Base-by-base conservation (phyloP, 2,797 vertebrate genomes). In the Triplophysa yarkandensis region DNA sequence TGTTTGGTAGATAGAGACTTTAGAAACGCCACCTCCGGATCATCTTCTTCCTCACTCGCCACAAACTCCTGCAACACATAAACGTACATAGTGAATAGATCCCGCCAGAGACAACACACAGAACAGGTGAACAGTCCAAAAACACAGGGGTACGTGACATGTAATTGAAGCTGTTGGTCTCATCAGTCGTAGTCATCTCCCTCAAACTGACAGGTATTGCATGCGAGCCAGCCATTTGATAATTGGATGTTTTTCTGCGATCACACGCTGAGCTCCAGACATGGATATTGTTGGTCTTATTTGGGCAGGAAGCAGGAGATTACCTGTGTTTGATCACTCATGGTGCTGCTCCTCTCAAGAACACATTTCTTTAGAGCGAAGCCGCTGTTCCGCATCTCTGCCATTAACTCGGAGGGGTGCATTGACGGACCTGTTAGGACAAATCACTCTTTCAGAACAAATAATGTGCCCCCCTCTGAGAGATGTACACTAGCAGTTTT, bases 391-490 rank as follows among this genome's bases (percentile, higher is more conserved):
- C 96, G 95, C 96, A 98, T 99, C 95, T 99, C 96, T 83, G 94
- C 96, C 96, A 98, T 99, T 95, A 99, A 95, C 96, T 98, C 97
- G 52, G 95, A 98, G 94, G 97, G 97, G 95, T 98, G 97, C 97
- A 98, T 98, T 85, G 96, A 98, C 91, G 96, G 97, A 92, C 96
- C 97, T 98, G 96, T 92, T 95, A 95, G 94, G 90, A 94, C 94
- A 97, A 97, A 93, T 94, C 92, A 95, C 94, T 93, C 89, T 96
- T 92, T 96, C 91, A 94, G 92, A 93, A 91, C 92, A 93, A 95
- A 95, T 95, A 95, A 94, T 93, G 91, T 93, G 89, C 88, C 94
- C 93, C 92, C 92, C 86, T 91, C 89, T 90, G 92, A 88, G 94
- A 95, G 94, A 92, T 94, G 93, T 92, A 90, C 90, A 92, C 86